Evolutionary conservation across 2,888 invertebrate species (phyloP).

Genomic region (Anthoptus insignis): DNA sequence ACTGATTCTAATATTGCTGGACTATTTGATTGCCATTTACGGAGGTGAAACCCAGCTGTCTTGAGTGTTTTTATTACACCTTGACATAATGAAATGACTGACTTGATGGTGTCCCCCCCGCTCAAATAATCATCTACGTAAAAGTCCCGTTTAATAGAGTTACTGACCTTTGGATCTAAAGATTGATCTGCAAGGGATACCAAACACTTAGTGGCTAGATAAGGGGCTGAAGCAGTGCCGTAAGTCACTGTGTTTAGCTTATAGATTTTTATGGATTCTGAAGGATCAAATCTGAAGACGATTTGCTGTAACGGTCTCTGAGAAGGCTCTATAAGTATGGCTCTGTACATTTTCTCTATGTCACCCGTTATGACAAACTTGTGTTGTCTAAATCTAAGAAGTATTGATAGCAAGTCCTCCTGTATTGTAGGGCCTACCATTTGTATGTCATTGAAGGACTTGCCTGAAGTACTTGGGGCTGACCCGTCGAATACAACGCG

Average conservation of each 20-base stretch:
- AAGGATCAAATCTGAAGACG: no score
- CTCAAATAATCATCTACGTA: constrained; percentile 48
- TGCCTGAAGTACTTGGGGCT: no score
- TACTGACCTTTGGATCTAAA: constrained; percentile 29
- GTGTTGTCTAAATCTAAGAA: no score
- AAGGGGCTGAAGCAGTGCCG: constrained; percentile 50
- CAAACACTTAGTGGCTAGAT: constrained; percentile 48
- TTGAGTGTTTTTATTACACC: constrained; percentile 41
- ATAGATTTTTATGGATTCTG: no score
- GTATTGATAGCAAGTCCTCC: no score
- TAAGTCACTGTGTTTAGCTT: constrained; percentile 51
- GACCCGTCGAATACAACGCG: no score
- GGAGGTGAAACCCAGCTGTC: constrained; percentile 46
- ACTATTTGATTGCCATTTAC: constrained; percentile 51
- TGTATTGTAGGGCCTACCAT: no score
- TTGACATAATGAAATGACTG: constrained; percentile 37
- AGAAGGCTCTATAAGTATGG: no score
- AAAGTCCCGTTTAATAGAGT: constrained; percentile 35
- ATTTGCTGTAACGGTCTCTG: no score
- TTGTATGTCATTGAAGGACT: no score
- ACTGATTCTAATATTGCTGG: constrained; percentile 36
- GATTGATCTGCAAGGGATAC: constrained; percentile 37
- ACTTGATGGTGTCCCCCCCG: constrained; percentile 37
- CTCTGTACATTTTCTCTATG: no score
- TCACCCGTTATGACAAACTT: no score